These are phyloP conservation scores for Gila orcuttii DNA, from an alignment of 2,113 vertebrate species.

Conservation along the genomic window DNA sequence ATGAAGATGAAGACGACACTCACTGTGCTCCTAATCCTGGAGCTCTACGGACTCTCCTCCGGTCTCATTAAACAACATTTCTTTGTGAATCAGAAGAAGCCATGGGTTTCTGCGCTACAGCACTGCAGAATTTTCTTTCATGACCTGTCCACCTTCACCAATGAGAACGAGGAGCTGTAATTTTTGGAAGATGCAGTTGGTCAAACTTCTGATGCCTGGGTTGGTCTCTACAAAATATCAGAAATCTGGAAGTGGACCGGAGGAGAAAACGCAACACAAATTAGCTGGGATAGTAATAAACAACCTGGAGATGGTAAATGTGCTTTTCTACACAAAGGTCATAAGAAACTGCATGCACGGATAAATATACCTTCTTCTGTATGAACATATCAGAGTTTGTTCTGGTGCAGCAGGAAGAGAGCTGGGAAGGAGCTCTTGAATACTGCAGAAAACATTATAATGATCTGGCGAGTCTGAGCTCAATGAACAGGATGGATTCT, in stretches of 20 bases:
- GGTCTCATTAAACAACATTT: too few relatives aligned
- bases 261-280: neutral
- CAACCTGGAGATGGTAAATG: neutral
- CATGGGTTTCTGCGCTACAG: too few relatives aligned
- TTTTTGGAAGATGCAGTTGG: too few relatives aligned
- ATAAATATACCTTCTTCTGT: neutral
- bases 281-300: neutral
- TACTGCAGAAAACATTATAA: conserved; percentile 15
- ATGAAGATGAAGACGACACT: conserved; percentile 5
- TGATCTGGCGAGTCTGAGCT: too few relatives aligned
- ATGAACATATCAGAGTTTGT: conserved; percentile 1
- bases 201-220: neutral
- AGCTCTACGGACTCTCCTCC: too few relatives aligned
- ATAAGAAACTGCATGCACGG: neutral
- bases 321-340: neutral
- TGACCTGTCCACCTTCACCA: too few relatives aligned
- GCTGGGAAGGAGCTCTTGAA: conserved; percentile 26
- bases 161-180: too few relatives aligned
- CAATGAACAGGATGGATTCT: neutral
- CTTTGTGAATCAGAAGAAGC: too few relatives aligned
- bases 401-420: neutral
- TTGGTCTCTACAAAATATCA: conserved; percentile 5
- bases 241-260: conserved; percentile 24
- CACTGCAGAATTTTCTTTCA: too few relatives aligned
- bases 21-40: neutral